Percentiles rank a stretch among this genome's conserved stretches.
phyloP scores from a whole-genome alignment of 2,888 invertebrate genomes.

The Oxyteleia sp. region DNA sequence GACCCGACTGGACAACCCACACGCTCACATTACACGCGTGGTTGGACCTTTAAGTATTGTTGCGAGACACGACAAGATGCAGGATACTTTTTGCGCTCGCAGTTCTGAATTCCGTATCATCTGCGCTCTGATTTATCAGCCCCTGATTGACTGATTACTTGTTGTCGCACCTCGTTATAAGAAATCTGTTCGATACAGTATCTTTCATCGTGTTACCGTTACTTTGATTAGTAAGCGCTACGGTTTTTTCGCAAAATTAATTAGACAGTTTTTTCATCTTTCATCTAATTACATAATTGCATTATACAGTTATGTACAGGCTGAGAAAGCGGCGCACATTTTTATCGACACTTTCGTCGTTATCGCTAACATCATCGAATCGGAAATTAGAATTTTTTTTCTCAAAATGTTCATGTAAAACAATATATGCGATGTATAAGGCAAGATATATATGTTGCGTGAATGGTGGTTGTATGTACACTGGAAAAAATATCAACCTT shows the following conservation, averaged over 20 bases:
- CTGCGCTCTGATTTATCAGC: slow-evolving; percentile 22
- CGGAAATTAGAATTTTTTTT: too few species aligned
- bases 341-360: too few species aligned
- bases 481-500: too few species aligned
- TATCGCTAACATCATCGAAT: too few species aligned
- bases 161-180: slow-evolving; percentile 39
- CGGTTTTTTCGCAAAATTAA: slow-evolving; percentile 14
- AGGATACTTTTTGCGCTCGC: slow-evolving; percentile 35
- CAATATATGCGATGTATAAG: too few species aligned
- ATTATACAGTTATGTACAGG: background rate
- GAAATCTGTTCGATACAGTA: slow-evolving; percentile 16
- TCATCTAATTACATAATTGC: background rate
- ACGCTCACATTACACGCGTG: slow-evolving; percentile 53
- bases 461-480: too few species aligned
- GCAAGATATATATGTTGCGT: too few species aligned
- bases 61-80: slow-evolving; percentile 35
- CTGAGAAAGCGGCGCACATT: too few species aligned
- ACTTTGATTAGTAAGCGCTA: slow-evolving; percentile 41
- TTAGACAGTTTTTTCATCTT: background rate
- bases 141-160: slow-evolving; percentile 47
- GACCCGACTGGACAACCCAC: slow-evolving; percentile 53
- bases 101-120: slow-evolving; percentile 35
- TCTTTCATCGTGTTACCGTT: slow-evolving; percentile 26
- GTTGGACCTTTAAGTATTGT: slow-evolving; percentile 25
- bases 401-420: too few species aligned